These are phyloP conservation scores for Tiliacea citrago DNA, from an alignment of 2,888 invertebrate genomes.

Conservation along the genomic window DNA sequence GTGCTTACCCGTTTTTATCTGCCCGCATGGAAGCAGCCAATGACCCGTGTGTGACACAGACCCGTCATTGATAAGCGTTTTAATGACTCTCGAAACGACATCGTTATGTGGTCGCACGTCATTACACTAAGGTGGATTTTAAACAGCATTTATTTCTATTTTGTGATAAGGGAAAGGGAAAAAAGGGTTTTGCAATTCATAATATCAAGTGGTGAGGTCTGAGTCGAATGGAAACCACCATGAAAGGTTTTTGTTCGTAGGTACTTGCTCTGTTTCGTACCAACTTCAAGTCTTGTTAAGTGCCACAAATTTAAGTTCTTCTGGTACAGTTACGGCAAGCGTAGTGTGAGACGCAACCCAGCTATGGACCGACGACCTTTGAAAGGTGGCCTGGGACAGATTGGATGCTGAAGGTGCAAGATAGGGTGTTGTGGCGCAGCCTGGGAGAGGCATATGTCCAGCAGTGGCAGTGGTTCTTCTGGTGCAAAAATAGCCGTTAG, in stretches of 20 bases:
- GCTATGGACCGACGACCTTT: no score
- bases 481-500: no score
- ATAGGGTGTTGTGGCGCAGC: no score
- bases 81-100: conserved; percentile 52
- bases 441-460: no score
- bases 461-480: no score
- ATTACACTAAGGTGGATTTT: conserved; percentile 9
- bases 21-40: conserved; percentile 69
- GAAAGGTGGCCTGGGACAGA: no score
- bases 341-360: no score
- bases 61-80: conserved; percentile 62
- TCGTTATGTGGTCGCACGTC: conserved; percentile 39
- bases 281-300: background rate
- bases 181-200: background rate
- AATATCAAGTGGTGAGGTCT: no score
- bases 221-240: background rate
- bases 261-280: background rate
- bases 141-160: background rate
- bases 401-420: no score
- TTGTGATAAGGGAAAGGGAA: background rate
- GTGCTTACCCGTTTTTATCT: conserved; percentile 59
- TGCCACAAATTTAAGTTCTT: no score
- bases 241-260: background rate
- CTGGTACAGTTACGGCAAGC: no score
- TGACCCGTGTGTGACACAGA: conserved; percentile 57